Conservation (phyloP, 1,140 invertebrate species). For the Uloborus diversus region DNA sequence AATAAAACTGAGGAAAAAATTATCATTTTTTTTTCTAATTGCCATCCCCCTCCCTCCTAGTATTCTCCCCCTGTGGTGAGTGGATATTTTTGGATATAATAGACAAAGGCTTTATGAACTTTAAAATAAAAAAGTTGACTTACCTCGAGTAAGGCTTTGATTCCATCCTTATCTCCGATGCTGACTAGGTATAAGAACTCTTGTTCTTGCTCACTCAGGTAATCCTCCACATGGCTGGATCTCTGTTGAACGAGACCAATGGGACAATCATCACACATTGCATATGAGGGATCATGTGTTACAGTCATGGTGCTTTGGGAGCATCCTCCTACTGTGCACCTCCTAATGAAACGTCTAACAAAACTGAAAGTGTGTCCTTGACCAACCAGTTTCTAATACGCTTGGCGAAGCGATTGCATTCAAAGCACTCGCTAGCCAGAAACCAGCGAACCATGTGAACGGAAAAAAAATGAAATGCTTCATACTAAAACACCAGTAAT, state of each 20-base stretch:
- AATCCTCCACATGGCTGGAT: constrained; percentile 6
- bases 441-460: too few relatives aligned
- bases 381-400: too few relatives aligned
- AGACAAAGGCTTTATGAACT: too few relatives aligned
- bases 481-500: too few relatives aligned
- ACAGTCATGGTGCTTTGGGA: not conserved
- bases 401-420: too few relatives aligned
- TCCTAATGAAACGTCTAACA: too few relatives aligned
- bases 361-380: too few relatives aligned
- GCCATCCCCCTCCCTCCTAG: not conserved
- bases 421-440: too few relatives aligned
- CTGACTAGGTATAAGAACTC: constrained; percentile 27
- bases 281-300: not conserved
- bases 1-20: not conserved
- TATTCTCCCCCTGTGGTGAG: not conserved
- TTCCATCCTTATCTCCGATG: constrained; percentile 5
- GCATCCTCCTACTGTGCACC: too few relatives aligned
- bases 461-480: too few relatives aligned
- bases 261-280: not conserved
- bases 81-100: too few relatives aligned
- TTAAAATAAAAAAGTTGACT: too few relatives aligned
- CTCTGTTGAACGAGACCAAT: constrained; percentile 30
- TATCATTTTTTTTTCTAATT: not conserved
- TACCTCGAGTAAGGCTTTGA: constrained; percentile 28
- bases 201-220: constrained; percentile 24